Conservation (phyloP, 2,113 vertebrate species). For the Hydrochoerus hydrochaeris region DNA sequence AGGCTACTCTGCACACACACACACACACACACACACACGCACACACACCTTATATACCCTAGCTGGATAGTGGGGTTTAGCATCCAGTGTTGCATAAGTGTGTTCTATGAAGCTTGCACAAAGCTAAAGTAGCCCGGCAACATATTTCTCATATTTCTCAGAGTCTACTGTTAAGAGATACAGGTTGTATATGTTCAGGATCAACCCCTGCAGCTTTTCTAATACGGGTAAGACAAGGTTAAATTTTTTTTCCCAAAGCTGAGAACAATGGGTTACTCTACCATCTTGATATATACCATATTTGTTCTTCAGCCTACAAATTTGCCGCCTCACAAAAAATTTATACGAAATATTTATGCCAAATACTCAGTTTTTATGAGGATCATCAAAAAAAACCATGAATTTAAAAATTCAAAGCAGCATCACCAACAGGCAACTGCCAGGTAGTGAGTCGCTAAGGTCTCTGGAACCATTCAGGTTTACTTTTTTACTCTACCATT, state of each 20-base stretch:
- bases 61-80: neutral
- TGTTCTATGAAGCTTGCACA: neutral
- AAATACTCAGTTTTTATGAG: constrained; percentile 12
- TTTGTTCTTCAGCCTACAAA: neutral
- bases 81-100: neutral
- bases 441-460: neutral
- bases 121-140: neutral
- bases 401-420: constrained; percentile 36
- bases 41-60: neutral
- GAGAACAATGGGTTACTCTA: neutral
- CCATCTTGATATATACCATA: neutral
- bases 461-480: neutral
- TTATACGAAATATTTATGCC: neutral
- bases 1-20: too few species aligned
- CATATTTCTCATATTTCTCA: neutral
- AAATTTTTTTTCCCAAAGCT: constrained; percentile 26
- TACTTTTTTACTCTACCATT: neutral
- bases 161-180: neutral
- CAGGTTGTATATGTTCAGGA: neutral
- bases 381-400: neutral
- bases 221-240: neutral
- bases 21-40: neutral
- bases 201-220: neutral
- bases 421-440: neutral
- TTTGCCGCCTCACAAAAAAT: neutral